These are phyloP conservation scores for Athene noctua DNA, from an alignment of 2,113 vertebrate species.

Conservation along the genomic window DNA sequence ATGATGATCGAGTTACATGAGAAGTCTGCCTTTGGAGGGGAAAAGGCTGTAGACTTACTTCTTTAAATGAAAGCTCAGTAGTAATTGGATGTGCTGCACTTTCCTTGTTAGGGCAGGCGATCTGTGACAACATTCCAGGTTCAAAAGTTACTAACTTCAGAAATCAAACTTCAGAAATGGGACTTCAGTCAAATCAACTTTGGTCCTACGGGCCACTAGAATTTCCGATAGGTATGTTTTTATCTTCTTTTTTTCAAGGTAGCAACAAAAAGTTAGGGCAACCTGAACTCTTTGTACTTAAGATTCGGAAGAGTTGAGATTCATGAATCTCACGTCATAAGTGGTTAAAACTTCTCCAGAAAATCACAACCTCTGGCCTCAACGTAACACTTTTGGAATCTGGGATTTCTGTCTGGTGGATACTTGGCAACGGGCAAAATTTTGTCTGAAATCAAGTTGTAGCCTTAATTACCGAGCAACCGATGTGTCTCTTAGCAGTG, in stretches of 20 bases:
- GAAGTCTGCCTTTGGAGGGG: not conserved
- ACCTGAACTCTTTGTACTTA: not conserved
- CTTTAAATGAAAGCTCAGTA: slow-evolving; percentile 49
- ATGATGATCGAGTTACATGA: not conserved
- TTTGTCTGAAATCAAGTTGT: not conserved
- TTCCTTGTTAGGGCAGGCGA: slow-evolving; percentile 32
- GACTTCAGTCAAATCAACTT: slow-evolving; percentile 38
- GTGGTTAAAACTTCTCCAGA: not conserved
- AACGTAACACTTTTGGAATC: not conserved
- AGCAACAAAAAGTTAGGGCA: not conserved
- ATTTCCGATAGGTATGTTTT: slow-evolving; percentile 28
- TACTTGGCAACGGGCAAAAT: not conserved
- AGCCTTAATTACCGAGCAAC: not conserved
- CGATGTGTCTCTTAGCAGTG: fast-evolving
- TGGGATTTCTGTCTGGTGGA: not conserved
- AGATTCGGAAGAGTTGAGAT: not conserved
- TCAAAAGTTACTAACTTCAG: slow-evolving; percentile 58
- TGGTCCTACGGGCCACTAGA: slow-evolving; percentile 10
- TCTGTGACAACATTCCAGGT: slow-evolving; percentile 26
- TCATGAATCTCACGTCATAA: not conserved
- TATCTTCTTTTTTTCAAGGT: slow-evolving; percentile 11
- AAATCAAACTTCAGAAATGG: not conserved
- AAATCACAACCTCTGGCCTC: not conserved
- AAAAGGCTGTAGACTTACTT: not conserved
- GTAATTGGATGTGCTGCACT: slow-evolving; percentile 56